Percentiles rank a stretch among this genome's conserved stretches.
phyloP scores from a whole-genome alignment of 2,113 vertebrate genomes.

The Calonectris borealis region DNA sequence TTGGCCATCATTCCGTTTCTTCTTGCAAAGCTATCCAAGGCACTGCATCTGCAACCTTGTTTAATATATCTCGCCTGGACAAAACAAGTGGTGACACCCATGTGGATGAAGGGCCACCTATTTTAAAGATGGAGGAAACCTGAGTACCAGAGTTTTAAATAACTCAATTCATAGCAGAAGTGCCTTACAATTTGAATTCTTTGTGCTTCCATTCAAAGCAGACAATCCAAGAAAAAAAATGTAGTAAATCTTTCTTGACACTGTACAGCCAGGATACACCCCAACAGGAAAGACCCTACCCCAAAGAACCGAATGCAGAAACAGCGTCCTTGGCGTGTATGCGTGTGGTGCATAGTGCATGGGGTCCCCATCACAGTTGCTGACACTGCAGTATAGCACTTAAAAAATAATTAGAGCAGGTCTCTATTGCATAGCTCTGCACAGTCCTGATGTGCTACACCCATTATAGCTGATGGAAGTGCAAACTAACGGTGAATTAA shows the following conservation, averaged over 20 bases:
- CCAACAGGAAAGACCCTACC: neutral
- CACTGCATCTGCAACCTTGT: neutral
- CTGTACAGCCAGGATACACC: neutral
- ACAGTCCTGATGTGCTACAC: neutral
- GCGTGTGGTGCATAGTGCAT: accelerated
- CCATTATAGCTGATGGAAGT: neutral
- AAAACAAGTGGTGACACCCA: neutral
- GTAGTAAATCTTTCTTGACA: neutral
- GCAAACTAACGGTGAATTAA: neutral
- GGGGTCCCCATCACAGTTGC: accelerated
- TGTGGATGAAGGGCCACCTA: neutral
- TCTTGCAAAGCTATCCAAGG: neutral
- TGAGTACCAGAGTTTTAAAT: neutral
- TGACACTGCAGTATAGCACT: neutral
- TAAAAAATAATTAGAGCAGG: neutral
- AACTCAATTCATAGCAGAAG: neutral
- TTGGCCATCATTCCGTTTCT: neutral
- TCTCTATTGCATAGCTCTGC: neutral
- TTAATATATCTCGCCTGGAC: accelerated
- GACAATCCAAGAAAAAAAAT: neutral
- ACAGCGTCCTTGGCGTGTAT: neutral
- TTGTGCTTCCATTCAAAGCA: neutral
- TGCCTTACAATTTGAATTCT: neutral
- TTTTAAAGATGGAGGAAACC: neutral
- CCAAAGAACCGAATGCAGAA: accelerated